phyloP scores from a whole-genome alignment of 2,888 invertebrate species.

The Sabellastarte sp. region DNA sequence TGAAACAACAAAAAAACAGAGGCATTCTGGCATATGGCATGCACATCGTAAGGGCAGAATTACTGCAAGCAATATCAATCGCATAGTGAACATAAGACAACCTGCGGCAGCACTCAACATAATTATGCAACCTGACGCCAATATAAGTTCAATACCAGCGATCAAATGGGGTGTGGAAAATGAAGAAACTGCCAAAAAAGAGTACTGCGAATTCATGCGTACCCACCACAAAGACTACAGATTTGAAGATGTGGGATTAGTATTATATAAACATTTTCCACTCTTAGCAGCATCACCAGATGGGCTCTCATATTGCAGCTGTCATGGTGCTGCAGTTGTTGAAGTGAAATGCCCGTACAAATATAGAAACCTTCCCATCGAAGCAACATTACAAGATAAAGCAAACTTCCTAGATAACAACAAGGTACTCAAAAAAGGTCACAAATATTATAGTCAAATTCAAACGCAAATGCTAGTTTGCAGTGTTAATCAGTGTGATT shows the following conservation, averaged over 20 bases:
- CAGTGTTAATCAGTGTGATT: too few species aligned
- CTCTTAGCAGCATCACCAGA: neutral
- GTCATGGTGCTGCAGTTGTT: neutral
- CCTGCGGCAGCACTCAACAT: neutral
- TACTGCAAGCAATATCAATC: neutral
- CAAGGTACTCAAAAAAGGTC: neutral
- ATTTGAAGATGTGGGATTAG: neutral
- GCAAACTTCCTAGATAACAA: neutral
- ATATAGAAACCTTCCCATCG: neutral
- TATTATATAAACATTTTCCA: neutral
- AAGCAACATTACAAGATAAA: too few species aligned
- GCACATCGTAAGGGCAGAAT: neutral
- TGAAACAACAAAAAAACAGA: neutral
- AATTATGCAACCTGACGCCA: neutral
- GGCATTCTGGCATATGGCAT: neutral
- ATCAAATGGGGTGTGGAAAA: neutral
- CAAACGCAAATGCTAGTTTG: neutral
- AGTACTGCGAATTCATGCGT: neutral
- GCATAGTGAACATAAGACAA: neutral
- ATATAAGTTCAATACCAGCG: neutral
- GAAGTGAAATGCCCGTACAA: conserved; percentile 3
- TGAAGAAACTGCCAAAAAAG: neutral
- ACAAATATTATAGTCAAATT: neutral
- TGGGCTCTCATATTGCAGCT: neutral
- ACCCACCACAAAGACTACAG: neutral